Evolutionary conservation across 2,797 vertebrate species (phyloP).

Genomic region (Trematocara caparti): DNA sequence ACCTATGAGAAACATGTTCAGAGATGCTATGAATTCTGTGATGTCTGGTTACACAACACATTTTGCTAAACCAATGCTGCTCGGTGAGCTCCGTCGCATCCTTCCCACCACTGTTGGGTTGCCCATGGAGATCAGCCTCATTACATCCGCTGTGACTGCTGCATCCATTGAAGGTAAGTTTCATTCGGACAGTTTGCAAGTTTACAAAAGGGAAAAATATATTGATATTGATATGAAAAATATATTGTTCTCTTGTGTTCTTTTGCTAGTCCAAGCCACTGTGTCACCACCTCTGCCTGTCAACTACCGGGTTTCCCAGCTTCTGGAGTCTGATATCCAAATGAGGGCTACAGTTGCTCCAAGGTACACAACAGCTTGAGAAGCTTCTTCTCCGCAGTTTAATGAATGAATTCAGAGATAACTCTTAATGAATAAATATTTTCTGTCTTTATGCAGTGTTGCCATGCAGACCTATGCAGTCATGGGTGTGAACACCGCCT

Average conservation of each 20-base stretch:
- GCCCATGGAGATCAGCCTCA: conserved; percentile 80
- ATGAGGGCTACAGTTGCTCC: conserved; percentile 67
- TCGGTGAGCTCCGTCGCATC: conserved; percentile 75
- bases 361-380: conserved; percentile 48
- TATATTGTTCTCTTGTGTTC: background rate
- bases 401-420: background rate
- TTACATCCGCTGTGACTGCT: conserved; percentile 70
- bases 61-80: conserved; percentile 71
- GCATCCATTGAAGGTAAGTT: conserved; percentile 64
- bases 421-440: background rate
- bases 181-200: background rate
- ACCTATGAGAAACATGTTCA: conserved; percentile 33
- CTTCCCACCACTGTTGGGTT: conserved; percentile 76
- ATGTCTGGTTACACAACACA: conserved; percentile 59
- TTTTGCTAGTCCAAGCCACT: conserved; percentile 63
- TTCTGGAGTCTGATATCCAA: conserved; percentile 76
- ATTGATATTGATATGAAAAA: background rate
- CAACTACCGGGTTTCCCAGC: conserved; percentile 60
- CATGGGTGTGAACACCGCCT: conserved; percentile 79
- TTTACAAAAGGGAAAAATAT: background rate
- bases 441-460: conserved; percentile 63
- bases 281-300: conserved; percentile 72
- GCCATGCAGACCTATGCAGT: conserved; percentile 77
- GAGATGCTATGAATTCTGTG: conserved; percentile 46
- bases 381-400: background rate